These are phyloP conservation scores for Anthopleura sola DNA, from an alignment of 64 coral and sea anemone genomes.

Conservation along the genomic window DNA sequence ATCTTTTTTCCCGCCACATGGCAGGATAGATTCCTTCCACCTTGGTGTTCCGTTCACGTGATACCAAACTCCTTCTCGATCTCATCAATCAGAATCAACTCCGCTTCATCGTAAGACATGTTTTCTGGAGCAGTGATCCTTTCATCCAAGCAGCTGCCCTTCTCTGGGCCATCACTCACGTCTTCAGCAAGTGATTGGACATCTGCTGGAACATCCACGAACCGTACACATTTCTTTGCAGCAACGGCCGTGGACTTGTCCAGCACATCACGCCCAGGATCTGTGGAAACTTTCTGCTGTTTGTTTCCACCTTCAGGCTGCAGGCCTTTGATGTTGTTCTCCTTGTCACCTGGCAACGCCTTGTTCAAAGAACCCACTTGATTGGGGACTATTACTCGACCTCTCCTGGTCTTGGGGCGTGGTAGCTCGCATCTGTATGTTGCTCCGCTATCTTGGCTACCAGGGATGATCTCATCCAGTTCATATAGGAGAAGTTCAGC, in stretches of 20 bases:
- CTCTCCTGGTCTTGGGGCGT: neutral
- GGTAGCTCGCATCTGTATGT: neutral
- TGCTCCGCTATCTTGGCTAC: neutral
- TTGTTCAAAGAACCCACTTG: neutral
- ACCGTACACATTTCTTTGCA: neutral
- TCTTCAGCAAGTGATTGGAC: neutral
- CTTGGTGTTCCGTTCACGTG: neutral
- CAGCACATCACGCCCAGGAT: neutral
- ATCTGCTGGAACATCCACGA: neutral
- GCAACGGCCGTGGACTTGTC: neutral
- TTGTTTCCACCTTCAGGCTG: neutral
- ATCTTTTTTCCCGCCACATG: neutral
- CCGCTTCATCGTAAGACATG: neutral
- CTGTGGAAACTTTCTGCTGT: neutral
- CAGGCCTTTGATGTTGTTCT: neutral
- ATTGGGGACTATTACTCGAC: neutral
- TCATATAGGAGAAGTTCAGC: neutral
- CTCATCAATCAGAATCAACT: neutral
- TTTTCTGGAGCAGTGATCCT: neutral
- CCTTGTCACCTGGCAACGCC: neutral
- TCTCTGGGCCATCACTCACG: neutral
- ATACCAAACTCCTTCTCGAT: conserved; percentile 10
- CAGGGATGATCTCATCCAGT: neutral
- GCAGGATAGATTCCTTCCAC: neutral
- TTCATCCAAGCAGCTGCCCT: neutral